These are phyloP conservation scores for Crotalus horridus DNA, from an alignment of 2,113 vertebrate species.

Conservation along the genomic window DNA sequence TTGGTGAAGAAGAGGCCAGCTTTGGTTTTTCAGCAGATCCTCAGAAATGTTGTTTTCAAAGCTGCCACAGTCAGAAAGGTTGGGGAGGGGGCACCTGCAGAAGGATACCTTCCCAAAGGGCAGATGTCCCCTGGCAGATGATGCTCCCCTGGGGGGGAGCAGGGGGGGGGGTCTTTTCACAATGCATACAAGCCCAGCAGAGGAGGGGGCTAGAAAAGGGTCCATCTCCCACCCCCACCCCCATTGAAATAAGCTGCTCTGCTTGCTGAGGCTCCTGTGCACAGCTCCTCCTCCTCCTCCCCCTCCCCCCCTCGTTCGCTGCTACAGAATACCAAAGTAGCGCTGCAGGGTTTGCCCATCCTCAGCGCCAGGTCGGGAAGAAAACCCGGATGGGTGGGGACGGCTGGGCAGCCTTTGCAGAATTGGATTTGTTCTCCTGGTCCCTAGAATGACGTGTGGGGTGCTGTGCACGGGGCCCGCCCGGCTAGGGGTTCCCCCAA, in stretches of 20 bases:
- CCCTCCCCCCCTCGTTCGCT: neutral
- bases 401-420: neutral
- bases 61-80: neutral
- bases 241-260: neutral
- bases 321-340: neutral
- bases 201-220: neutral
- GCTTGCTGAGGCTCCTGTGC: rapidly evolving
- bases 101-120: neutral
- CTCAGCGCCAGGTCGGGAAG: neutral
- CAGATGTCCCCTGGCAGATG: neutral
- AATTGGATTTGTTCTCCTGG: too few species aligned
- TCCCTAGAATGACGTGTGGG: neutral
- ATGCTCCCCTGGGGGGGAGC: neutral
- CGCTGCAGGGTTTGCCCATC: neutral
- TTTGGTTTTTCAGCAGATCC: neutral
- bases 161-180: neutral
- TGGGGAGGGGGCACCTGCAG: neutral
- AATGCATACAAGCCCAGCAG: neutral
- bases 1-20: neutral
- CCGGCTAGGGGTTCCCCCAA: neutral
- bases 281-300: neutral
- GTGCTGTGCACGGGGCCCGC: too few species aligned
- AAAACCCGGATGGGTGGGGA: neutral
- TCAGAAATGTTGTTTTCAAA: neutral
- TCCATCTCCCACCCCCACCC: neutral